Base-by-base conservation (phyloP, 1,140 invertebrate genomes). In the Lepidurus apus region DNA sequence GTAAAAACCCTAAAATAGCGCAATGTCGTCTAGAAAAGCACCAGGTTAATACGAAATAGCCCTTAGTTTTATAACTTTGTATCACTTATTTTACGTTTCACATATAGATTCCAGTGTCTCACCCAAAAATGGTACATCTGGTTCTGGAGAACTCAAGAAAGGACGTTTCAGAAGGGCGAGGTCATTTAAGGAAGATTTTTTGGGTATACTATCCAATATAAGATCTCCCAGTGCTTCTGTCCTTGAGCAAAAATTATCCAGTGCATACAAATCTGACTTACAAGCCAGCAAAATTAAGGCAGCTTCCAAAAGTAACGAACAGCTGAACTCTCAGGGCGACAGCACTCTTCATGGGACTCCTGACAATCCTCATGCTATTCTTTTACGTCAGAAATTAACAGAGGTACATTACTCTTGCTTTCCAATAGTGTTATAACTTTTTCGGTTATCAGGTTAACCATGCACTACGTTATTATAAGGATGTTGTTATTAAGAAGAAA, bases 401-500 rank as follows among this genome's bases (percentile, higher is more conserved):
- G 53, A 65, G 53, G 53, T 65, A 65, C 6, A 7, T 11, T 65
- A 17, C 21, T 65, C 7, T 42, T 77, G 44, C 11, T 44, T 53
- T 73, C 21, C 53, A 10, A 44, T 17, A 8, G 34, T 79, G 1
- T 42, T 2, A 21, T 45, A 1, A n/a, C 74, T 79, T 45, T 77
- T 78, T 79, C 43, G 42, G 24, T 74, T 84, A 81, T 43, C 86
- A 92, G 88, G 90, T 92, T 79, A 91, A 91, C 82, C 89, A 92
- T 85, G 92, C 93, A 13, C 86, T 95, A 76, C 90, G 91, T 82
- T 95, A 95, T 86, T 95, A 96, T 85, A 90, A 92, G 74, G 94
- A 96, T 88, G 94, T 95, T 43, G 94, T 97, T 75, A 91, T 91
- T 78, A 95, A 95, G 85, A 92, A 95, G 83, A 96, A 93, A 85